These are phyloP conservation scores for Discoglossus pictus DNA, from an alignment of 2,797 vertebrate genomes.

Conservation along the genomic window DNA sequence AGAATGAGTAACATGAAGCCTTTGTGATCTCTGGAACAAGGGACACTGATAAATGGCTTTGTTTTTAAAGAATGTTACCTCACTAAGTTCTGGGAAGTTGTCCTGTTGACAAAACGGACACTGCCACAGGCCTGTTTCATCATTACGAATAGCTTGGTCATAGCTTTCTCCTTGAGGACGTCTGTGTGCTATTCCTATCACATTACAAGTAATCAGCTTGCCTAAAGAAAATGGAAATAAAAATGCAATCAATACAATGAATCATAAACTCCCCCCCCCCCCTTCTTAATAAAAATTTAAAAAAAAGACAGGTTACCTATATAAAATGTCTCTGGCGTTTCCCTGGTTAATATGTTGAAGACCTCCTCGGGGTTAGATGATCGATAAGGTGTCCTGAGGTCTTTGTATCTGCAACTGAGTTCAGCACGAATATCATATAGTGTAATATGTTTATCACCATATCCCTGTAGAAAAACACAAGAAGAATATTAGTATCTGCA, in stretches of 20 bases:
- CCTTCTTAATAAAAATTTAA: too few species aligned
- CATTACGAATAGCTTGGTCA: conserved; percentile 95
- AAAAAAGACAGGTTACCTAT: too few species aligned
- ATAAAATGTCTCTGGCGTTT: conserved; percentile 98
- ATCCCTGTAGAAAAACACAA: conserved; percentile 74
- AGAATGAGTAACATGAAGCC: too few species aligned
- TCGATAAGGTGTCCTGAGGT: conserved; percentile 88
- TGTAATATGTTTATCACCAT: conserved; percentile 98
- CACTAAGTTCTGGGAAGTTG: conserved; percentile 97
- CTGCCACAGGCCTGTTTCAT: conserved; percentile 94
- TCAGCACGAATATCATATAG: conserved; percentile 97
- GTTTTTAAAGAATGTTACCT: conserved; percentile 69
- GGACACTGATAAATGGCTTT: not conserved
- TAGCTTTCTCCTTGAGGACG: conserved; percentile 97
- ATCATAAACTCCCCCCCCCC: too few species aligned
- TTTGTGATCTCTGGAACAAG: too few species aligned
- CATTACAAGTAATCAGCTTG: conserved; percentile 93
- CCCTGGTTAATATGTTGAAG: conserved; percentile 97
- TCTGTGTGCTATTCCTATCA: conserved; percentile 95
- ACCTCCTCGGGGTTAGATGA: conserved; percentile 95
- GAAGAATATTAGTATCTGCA: not conserved
- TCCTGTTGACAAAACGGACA: conserved; percentile 99
- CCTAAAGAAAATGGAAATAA: conserved; percentile 62
- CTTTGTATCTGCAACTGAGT: conserved; percentile 96
- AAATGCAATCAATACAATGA: not conserved